Base-by-base conservation (phyloP, 2,888 invertebrate species). In the Pterostichus madidus region DNA sequence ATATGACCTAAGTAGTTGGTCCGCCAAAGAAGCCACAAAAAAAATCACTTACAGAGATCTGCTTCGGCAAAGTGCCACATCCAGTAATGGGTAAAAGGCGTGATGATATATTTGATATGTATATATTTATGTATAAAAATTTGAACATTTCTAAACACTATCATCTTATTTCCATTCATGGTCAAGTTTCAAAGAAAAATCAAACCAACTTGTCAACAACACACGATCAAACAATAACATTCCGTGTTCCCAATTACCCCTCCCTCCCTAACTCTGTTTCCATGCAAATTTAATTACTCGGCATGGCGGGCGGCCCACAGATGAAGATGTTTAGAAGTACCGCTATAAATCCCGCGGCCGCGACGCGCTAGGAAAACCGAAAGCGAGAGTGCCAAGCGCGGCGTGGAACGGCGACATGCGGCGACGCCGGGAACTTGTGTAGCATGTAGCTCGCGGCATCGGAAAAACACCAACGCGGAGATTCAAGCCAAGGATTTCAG, bases 271-370 rank as follows among this genome's bases (percentile, higher is more conserved):
- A 64, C 64, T 17, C 35, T 32, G 64, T 64, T 35, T n/a, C 75
- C 75, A 75, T 75, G 75, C 75, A 75, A 75, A 75, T 75, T 75
- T 75, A 75, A 75, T 75, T 75, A 75, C 49, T 52, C 39, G 35
- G 68, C 35, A 10, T 32, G n/a, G 49, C 49, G 39, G 32, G 52
- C 53, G 73, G 68, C 13, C 10, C 49, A 11, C 15, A 56, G 80
- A 80, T 68, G 71, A 56, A 80, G 80, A 80, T 68, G 56, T 80
- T 80, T 71, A 71, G 80, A 73, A 80, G 80, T 80, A 56, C 13
- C 44, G 52, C 80, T 73, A 80, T 80, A 80, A 80, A 80, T 80
- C 68, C 53, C 53, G 32, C 53, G 35, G 46, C 71, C 52, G 68
- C 68, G 49, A 71, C 80, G 52, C 15, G 44, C 39, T 59, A 44